Base-by-base conservation (phyloP, 2,888 invertebrate genomes). In the Conchocele bisecta region DNA sequence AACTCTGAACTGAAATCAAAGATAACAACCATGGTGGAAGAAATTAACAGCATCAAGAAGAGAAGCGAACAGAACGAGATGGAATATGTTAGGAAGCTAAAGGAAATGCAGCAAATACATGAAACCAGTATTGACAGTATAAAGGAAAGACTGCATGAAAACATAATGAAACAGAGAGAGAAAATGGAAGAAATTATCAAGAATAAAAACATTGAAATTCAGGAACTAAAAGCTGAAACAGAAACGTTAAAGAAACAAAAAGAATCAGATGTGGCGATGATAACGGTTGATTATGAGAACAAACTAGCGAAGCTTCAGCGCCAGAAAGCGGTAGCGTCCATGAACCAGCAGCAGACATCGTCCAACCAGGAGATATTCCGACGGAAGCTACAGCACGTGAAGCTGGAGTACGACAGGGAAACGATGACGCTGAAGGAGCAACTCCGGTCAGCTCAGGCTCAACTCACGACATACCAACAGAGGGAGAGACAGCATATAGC, bases 361-460 rank as follows among this genome's bases (percentile, higher is more conserved):
- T 63, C 70, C 13, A 76, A 79, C 51, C 80, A 81, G 46, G 82
- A 82, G 46, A 79, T 82, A 22, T 77, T 72, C 50, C 54, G 82
- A 60, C 69, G 75, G 61, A 82, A 81, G 53, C 64, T 82, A 44
- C 79, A 75, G 33, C 75, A 81, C 57, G 54, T 81, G 44, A 81
- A 80, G 53, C 66, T 48, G 24, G 80, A 81, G 60, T 72, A 82
- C 68, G 82, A 81, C 15, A 50, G 33, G 20, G 78, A 79, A 39
- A 68, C 65, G 13, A 66, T 44, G 22, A n/a, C 29, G 15, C 51
- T 81, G 15, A 69, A 77, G 46, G 58, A 71, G 15, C 75, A 71
- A 51, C 35, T 75, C 6, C 50, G 26, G 31, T 57, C 41, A 29
- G 37, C 68, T 3, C 67, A 75, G 41, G 48, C 44, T 15, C 71